Percentiles rank a stretch among this genome's conserved stretches.
Evolutionary conservation across 2,888 invertebrate genomes (phyloP).

Genomic region (Steinernema scapterisci): DNA sequence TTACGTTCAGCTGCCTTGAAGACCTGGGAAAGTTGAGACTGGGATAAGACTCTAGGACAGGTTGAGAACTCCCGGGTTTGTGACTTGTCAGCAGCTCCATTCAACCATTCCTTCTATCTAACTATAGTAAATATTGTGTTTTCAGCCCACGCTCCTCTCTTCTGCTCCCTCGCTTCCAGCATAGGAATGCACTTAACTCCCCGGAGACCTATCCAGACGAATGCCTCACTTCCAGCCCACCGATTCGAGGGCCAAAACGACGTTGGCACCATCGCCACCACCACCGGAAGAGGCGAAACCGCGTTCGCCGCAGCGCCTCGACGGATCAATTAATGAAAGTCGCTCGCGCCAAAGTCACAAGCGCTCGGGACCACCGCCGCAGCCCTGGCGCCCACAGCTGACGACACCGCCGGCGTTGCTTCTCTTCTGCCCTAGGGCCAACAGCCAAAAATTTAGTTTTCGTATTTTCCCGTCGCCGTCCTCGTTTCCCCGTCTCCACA

Average conservation of each 20-base stretch:
- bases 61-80: no score
- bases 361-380: not conserved
- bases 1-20: no score
- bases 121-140: no score
- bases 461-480: not conserved
- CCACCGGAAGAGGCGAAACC: no score
- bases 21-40: no score
- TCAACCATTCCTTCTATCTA: no score
- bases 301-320: not conserved
- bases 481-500: not conserved
- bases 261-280: not conserved
- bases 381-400: conserved; percentile 4
- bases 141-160: no score
- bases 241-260: not conserved
- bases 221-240: not conserved
- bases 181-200: no score
- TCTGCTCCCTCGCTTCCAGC: no score
- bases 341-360: not conserved
- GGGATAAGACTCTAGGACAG: no score
- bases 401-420: conserved; percentile 9
- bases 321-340: not conserved
- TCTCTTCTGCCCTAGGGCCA: not conserved
- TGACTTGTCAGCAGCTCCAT: no score
- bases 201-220: not conserved
- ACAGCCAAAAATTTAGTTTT: not conserved